A percentile compares a stretch with the other conserved stretches of the same genome.
phyloP scores from a whole-genome alignment of 2,797 vertebrate species.

The Gorsachius magnificus region DNA sequence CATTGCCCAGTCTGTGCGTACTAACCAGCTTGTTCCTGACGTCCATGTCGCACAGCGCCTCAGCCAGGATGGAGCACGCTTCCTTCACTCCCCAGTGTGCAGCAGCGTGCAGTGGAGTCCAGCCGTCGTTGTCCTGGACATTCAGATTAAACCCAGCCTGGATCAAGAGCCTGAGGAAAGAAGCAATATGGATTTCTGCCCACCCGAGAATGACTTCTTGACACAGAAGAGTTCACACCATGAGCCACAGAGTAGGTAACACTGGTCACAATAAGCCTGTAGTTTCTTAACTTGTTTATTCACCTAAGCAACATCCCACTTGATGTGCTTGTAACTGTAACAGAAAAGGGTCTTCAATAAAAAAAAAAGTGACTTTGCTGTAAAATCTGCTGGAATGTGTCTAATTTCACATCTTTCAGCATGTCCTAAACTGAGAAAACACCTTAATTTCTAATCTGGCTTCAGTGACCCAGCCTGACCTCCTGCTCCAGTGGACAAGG shows the following conservation, averaged over 20 bases:
- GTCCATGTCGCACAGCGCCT: constrained; percentile 80
- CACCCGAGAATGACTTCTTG: neutral
- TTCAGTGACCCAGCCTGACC: neutral
- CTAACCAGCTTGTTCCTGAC: constrained; percentile 81
- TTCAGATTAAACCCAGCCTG: constrained; percentile 81
- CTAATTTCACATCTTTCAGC: neutral
- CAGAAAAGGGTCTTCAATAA: neutral
- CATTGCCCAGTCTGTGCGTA: neutral
- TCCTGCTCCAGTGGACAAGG: neutral
- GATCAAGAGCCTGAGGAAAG: constrained; percentile 74
- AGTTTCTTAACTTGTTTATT: neutral
- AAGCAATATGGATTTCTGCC: neutral
- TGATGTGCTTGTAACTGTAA: neutral
- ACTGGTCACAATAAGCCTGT: neutral
- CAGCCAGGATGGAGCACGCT: constrained; percentile 79
- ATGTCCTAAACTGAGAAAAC: neutral
- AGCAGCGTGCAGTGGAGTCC: constrained; percentile 80
- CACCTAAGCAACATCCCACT: neutral
- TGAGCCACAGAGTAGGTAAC: neutral
- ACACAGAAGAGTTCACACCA: neutral
- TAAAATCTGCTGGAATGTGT: neutral
- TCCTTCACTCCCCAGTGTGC: constrained; percentile 82
- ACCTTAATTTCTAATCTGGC: neutral
- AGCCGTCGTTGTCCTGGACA: constrained; percentile 78
- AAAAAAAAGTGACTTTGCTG: fast-evolving